Evolutionary conservation across 2,888 invertebrate species (phyloP).

Genomic region (Cheilosia vernalis): DNA sequence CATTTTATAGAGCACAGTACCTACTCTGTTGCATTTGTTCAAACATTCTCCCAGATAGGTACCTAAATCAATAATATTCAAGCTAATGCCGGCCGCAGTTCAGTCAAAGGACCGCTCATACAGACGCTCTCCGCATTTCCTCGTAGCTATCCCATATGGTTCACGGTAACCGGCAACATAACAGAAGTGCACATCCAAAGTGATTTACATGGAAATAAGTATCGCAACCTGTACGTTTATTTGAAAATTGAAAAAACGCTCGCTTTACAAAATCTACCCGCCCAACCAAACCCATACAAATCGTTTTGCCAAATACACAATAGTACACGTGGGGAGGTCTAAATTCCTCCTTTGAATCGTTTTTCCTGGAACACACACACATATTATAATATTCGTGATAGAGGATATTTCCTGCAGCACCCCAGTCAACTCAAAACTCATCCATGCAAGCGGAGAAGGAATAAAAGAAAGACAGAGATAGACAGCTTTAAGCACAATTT

Average conservation of each 20-base stretch:
- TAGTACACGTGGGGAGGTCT: background rate
- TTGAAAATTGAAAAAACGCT: slow-evolving; percentile 3
- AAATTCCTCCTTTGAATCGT: slow-evolving; percentile 33
- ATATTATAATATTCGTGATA: slow-evolving; percentile 16
- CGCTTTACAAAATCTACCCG: background rate
- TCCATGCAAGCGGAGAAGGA: background rate
- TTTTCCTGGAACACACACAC: slow-evolving; percentile 33
- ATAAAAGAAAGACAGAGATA: slow-evolving; percentile 16
- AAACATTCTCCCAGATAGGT: no score
- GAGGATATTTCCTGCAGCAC: slow-evolving; percentile 27
- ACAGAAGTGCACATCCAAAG: slow-evolving; percentile 24
- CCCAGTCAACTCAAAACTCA: background rate
- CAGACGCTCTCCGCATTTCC: background rate
- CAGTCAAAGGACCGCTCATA: background rate
- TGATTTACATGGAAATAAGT: slow-evolving; percentile 23
- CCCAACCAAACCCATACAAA: slow-evolving; percentile 1
- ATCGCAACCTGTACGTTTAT: slow-evolving; percentile 2
- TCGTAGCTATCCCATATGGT: background rate
- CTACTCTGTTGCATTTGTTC: no score
- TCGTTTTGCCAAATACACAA: background rate
- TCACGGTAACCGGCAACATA: slow-evolving; percentile 1
- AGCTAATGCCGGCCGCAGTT: background rate
- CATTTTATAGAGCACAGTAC: background rate
- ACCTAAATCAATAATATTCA: no score
- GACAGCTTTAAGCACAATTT: background rate